phyloP scores from a whole-genome alignment of 2,113 vertebrate genomes.

The Chelonoidis abingdonii region DNA sequence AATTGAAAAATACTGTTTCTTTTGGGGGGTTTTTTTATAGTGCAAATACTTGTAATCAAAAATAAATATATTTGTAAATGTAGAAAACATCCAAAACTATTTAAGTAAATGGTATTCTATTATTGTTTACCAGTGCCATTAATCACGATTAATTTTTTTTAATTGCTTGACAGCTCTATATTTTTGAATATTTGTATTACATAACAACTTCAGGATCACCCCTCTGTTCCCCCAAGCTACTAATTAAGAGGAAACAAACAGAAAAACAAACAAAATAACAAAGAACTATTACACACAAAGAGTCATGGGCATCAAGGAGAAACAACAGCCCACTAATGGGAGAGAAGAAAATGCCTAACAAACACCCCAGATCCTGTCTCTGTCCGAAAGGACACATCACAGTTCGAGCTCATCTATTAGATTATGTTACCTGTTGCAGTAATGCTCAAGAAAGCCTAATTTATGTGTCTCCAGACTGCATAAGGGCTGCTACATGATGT shows the following conservation, averaged over 20 bases:
- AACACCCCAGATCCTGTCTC: not conserved
- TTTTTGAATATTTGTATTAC: not conserved
- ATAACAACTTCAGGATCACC: not conserved
- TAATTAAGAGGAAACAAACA: not conserved
- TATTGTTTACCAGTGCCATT: no score
- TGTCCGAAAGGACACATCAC: not conserved
- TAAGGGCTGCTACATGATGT: not conserved
- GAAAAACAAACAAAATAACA: accelerated
- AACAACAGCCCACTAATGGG: not conserved
- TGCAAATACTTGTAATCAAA: no score
- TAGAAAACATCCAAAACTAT: no score
- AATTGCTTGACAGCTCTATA: no score
- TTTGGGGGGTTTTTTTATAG: no score
- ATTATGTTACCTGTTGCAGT: not conserved
- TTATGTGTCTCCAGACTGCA: not conserved
- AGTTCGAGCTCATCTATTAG: not conserved
- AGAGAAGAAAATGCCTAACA: not conserved
- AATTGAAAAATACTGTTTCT: no score
- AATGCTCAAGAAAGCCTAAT: not conserved
- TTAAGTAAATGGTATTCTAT: no score
- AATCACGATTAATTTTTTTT: no score
- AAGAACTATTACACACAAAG: not conserved
- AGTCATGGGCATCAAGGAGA: not conserved
- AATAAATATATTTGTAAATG: no score
- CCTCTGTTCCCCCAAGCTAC: not conserved